These are phyloP conservation scores for Agrypnia vestita DNA, from an alignment of 1,140 invertebrate species.

Conservation along the genomic window DNA sequence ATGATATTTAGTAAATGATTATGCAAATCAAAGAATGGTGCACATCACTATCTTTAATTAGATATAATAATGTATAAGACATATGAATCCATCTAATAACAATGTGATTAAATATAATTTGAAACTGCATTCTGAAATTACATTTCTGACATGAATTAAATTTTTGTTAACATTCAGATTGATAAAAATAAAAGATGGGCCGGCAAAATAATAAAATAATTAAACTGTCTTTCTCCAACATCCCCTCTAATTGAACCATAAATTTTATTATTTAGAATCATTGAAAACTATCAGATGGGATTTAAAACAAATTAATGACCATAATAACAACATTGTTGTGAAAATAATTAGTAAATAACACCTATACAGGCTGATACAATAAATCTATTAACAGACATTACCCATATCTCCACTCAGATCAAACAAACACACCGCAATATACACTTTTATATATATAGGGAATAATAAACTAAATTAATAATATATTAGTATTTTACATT, in stretches of 20 bases:
- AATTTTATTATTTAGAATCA: neutral
- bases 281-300: neutral
- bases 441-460: slow-evolving; percentile 15
- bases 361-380: no score
- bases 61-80: no score
- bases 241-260: neutral
- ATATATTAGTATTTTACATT: slow-evolving; percentile 25
- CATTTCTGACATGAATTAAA: neutral
- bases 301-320: neutral
- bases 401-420: neutral
- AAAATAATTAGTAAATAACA: no score
- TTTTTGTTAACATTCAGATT: no score
- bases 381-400: neutral
- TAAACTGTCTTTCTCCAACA: no score
- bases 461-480: slow-evolving; percentile 1
- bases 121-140: neutral
- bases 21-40: neutral
- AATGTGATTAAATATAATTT: neutral
- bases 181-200: no score
- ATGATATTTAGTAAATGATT: neutral
- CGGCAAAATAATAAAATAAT: no score
- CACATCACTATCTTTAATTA: neutral
- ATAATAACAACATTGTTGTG: neutral
- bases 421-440: slow-evolving; percentile 10
- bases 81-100: neutral